These are phyloP conservation scores for Cairina moschata DNA, from an alignment of 2,113 vertebrate genomes.

Conservation along the genomic window DNA sequence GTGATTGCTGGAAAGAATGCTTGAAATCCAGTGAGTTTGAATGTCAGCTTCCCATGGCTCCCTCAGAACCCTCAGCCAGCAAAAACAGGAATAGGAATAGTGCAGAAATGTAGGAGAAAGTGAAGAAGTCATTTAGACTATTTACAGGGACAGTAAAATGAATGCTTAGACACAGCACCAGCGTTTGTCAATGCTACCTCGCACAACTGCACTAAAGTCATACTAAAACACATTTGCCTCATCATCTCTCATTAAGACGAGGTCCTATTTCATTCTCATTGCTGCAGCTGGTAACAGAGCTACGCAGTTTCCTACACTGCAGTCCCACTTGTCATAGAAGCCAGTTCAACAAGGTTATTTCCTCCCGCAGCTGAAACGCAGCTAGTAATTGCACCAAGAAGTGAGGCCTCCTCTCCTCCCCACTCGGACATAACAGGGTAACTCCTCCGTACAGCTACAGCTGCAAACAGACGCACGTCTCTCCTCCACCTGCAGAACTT, in stretches of 20 bases:
- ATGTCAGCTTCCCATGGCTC: neutral
- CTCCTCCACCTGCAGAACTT: neutral
- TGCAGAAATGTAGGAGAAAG: neutral
- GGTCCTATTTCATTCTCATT: neutral
- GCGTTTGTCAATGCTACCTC: neutral
- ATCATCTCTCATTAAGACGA: neutral
- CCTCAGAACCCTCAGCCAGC: neutral
- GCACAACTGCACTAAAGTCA: neutral
- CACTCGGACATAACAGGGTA: neutral
- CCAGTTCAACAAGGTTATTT: neutral
- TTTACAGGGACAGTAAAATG: neutral
- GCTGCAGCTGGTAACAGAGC: neutral
- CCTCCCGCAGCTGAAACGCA: neutral
- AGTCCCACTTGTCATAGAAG: neutral
- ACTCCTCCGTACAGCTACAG: neutral
- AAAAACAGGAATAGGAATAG: neutral
- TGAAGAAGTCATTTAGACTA: neutral
- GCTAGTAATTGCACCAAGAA: neutral
- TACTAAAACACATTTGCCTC: neutral
- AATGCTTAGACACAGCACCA: neutral
- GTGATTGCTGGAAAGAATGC: neutral
- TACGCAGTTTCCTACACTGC: fast-evolving
- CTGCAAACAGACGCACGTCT: neutral
- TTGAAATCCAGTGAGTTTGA: neutral
- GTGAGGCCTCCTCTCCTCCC: neutral